Evolutionary conservation across 2,888 invertebrate genomes (phyloP), one percentile per base, ranked within the genome.

Genomic region (Cryptocephalus primarius): DNA sequence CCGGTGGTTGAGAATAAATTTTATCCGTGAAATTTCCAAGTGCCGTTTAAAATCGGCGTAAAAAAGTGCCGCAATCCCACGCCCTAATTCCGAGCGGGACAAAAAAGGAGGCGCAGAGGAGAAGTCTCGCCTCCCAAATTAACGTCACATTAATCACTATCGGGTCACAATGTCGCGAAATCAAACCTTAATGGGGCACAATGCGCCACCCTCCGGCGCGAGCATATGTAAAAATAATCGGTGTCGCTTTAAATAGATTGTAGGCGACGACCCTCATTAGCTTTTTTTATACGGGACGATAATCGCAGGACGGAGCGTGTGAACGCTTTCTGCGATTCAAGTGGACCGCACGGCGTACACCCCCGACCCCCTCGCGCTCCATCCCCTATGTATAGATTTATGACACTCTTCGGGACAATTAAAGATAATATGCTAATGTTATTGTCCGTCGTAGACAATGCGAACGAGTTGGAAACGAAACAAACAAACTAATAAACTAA

Each of bases 71-170:
- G 22, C 22, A 22, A 22, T 22, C 12, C 11, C 36, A 36, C 36
- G 36, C 36, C 36, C 36, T 12, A 36, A 36, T 36, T 4, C 2
- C 6, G 36, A 11, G 11, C 12, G 4, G 36, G n/a, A 36, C 4
- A 6, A 36, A 4, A 6, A 36, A 4, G 12, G 6, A 4, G 12
- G 6, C 4, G 12, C 22, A 22, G 22, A 22, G 12, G 12, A 2
- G 6, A 6, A 36, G n/a, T 11, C 58, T 62, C 66, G 66, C 67
- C 67, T 60, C 55, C 60, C 48, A 60, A 65, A 67, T 67, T 67
- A 68, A 65, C 56, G 63, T 62, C 63, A 58, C 65, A 67, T 68
- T 66, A 64, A 68, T 68, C 67, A 67, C 64, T 65, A 64, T 60
- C 58, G 52, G 56, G 61, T 64, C 63, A 64, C 64, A 65, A 66